phyloP scores from a whole-genome alignment of 2,113 vertebrate genomes.

The Tyto alba region DNA sequence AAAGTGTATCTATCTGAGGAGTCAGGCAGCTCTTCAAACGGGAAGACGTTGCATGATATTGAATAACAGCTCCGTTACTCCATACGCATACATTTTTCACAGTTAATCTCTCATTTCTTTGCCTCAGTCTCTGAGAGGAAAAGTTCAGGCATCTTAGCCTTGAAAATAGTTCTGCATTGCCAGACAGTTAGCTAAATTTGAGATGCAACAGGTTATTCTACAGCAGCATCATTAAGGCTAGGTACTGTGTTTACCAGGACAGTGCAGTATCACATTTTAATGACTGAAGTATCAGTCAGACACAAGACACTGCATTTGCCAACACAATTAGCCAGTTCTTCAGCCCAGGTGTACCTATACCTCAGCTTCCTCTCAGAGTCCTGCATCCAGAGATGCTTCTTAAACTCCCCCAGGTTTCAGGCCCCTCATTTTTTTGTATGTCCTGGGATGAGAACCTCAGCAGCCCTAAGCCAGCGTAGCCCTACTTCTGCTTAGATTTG shows the following conservation, averaged over 20 bases:
- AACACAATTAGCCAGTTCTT: not conserved
- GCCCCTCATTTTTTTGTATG: not conserved
- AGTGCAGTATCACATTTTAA: not conserved
- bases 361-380: not conserved
- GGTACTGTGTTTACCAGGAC: not conserved
- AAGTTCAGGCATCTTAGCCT: not conserved
- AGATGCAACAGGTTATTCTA: not conserved
- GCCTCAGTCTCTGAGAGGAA: not conserved
- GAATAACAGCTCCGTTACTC: not conserved
- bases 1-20: conserved; percentile 2
- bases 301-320: not conserved
- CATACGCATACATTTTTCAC: not conserved
- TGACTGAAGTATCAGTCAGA: not conserved
- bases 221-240: not conserved
- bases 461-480: not conserved
- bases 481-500: not conserved
- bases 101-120: not conserved
- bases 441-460: not conserved
- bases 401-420: not conserved
- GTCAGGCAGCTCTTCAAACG: not conserved
- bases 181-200: not conserved
- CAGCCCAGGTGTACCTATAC: not conserved
- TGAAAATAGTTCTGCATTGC: not conserved
- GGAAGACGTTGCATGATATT: not conserved
- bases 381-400: not conserved